Evolutionary conservation across 2,797 vertebrate species (phyloP), one percentile per base, ranked within the genome.

Genomic region (Gymnothorax javanicus): DNA sequence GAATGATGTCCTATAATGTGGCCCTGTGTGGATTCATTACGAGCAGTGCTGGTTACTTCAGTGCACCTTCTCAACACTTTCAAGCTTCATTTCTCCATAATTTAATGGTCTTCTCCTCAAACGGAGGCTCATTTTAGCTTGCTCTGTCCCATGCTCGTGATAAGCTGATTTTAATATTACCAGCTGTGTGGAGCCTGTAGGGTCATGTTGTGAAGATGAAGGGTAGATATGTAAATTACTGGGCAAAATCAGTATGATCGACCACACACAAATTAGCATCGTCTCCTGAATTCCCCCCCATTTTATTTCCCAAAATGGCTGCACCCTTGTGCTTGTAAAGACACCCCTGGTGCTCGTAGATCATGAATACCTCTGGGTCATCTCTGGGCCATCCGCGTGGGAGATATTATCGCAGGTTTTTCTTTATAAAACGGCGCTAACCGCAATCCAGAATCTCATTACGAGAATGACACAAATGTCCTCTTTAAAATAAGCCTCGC

Each of bases 151-250:
- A 6, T n/a, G 84, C 54, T 54, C 7, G 84, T 12, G 43, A 85
- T 71, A 73, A 85, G 58, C 54, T 56, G 64, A 57, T 85, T 67
- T n/a, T 73, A 85, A 85, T 23, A 85, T 85, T n/a, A 50, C n/a
- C 23, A 8, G 62, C 54, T n/a, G 43, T 11, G 43, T 50, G 23
- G 57, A 57, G 50, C 84, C 84, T 64, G 57, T 7, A 71, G 84
- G 62, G 54, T 20, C 23, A 2, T n/a, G 50, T 71, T 85, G 43
- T 57, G 67, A 85, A 85, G 64, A 85, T 81, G 84, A 85, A 85
- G 84, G 62, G 84, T 23, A 52, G 9, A 67, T 43, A 43, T 2
- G 33, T 27, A 50, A 84, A 62, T 64, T 33, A 20, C 33, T 17
- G 83, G 58, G 83, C 15, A 12, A 85, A 71, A 85, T 85, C 50